Base-by-base conservation (phyloP, 1,140 invertebrate genomes). In the Ectropis grisescens region DNA sequence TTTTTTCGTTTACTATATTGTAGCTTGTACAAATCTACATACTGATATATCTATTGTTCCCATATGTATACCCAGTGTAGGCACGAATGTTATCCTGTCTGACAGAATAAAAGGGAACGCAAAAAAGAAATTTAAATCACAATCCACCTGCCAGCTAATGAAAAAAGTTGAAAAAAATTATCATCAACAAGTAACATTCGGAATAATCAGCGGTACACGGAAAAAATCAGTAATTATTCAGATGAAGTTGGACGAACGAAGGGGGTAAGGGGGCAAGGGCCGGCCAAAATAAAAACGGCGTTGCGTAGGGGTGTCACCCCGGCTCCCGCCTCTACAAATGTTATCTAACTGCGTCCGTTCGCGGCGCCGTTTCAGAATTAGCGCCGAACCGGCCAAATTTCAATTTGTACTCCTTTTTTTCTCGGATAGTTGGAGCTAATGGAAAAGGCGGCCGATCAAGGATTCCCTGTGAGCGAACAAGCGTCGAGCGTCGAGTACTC, bases 211-310 rank as follows among this genome's bases (percentile, higher is more conserved):
- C 62, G 71, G 76, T 78, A 78, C 72, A 81, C 69, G 68, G 54
- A 78, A 81, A 80, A 81, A 81, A 81, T 78, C 76, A 78, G 72
- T 81, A 81, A 81, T 81, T 81, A 81, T 81, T 81, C 76, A 81
- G 76, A 81, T 81, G 72, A 81, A 78, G 76, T 80, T 74, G 71
- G 72, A 76, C 72, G 70, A 72, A 54, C 65, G 72, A 71, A 66
- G 70, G 72, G 71, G 72, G 70, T 65, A 19, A 41, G 70, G 70
- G 67, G 71, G 76, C 69, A 75, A 71, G 70, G 69, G 70, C 70
- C 68, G 71, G 72, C 67, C 72, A 76, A 81, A 81, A 81, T 81
- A 81, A 81, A 81, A 81, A 81, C 70, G 71, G 61, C 59, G 70
- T 76, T 80, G 76, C 76, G 76, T 81, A 81, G 72, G 69, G 72